Conservation (phyloP, 2,888 invertebrate species). For the Ischnus inquisitorius region DNA sequence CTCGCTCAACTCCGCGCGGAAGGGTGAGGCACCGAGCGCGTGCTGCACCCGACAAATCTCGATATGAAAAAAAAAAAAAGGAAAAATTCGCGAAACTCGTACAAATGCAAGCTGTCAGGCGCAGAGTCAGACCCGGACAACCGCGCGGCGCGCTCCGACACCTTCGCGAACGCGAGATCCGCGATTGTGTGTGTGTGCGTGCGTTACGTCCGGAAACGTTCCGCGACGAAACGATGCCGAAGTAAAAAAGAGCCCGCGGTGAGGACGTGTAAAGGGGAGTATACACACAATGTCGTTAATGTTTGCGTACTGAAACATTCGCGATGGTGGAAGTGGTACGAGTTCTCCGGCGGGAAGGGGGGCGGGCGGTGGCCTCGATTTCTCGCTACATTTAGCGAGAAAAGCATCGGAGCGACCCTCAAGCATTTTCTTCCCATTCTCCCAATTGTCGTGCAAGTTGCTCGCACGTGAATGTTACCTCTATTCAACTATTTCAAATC, state of each 20-base stretch:
- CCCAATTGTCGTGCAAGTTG: constrained; percentile 19
- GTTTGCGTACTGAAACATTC: constrained; percentile 41
- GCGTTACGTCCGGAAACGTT: constrained; percentile 43
- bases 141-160: constrained; percentile 78
- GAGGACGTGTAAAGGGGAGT: constrained; percentile 29
- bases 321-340: constrained; percentile 3
- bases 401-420: constrained; percentile 67
- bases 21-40: constrained; percentile 27
- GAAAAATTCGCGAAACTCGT: constrained; percentile 78
- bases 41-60: constrained; percentile 82
- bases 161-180: constrained; percentile 74
- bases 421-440: constrained; percentile 53
- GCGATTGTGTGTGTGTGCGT: constrained; percentile 28
- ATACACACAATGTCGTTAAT: constrained; percentile 50
- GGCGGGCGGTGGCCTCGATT: constrained; percentile 74
- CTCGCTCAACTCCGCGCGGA: constrained; percentile 4
- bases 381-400: constrained; percentile 79
- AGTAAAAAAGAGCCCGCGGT: constrained; percentile 27
- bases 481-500: not conserved
- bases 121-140: constrained; percentile 77
- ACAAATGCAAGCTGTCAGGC: constrained; percentile 84
- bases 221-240: constrained; percentile 20
- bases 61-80: constrained; percentile 79
- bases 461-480: constrained; percentile 3
- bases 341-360: no score